A percentile compares a stretch with the other conserved stretches of the same genome.
phyloP scores from a whole-genome alignment of 2,797 vertebrate genomes.

The Hyperoplus lanceolatus region DNA sequence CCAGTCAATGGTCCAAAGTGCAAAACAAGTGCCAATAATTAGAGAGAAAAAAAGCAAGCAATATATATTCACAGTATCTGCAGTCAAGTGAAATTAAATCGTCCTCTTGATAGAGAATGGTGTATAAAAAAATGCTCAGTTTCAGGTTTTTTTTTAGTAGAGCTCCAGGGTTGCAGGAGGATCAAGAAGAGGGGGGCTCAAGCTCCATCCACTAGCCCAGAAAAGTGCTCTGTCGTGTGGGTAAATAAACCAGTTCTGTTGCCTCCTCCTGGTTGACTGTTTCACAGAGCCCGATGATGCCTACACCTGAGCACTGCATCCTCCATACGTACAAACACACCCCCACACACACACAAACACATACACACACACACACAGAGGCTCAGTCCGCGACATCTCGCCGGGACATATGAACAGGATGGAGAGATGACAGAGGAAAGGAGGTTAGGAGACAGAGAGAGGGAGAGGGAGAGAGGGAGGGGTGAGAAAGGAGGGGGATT shows the following conservation, averaged over 20 bases:
- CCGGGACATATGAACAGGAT: constrained; percentile 64
- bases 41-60: constrained; percentile 38
- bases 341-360: constrained; percentile 21
- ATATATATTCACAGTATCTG: constrained; percentile 24
- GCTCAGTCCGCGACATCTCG: constrained; percentile 52
- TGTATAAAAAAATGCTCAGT: constrained; percentile 54
- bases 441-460: constrained; percentile 59
- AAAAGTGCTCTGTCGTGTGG: constrained; percentile 48
- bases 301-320: constrained; percentile 72
- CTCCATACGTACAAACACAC: constrained; percentile 41
- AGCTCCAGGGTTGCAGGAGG: constrained; percentile 44
- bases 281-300: constrained; percentile 47
- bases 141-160: constrained; percentile 5
- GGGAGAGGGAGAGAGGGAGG: constrained; percentile 21
- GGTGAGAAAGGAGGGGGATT: constrained; percentile 47
- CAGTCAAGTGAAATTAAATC: background rate
- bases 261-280: constrained; percentile 50
- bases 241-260: constrained; percentile 53
- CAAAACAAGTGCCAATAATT: constrained; percentile 42
- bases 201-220: constrained; percentile 51
- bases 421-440: constrained; percentile 73
- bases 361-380: constrained; percentile 16
- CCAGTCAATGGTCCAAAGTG: constrained; percentile 50
- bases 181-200: constrained; percentile 45
- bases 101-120: constrained; percentile 34